These are phyloP conservation scores for Drosophila ironensis DNA, from an alignment of 1,140 invertebrate species.

Conservation along the genomic window DNA sequence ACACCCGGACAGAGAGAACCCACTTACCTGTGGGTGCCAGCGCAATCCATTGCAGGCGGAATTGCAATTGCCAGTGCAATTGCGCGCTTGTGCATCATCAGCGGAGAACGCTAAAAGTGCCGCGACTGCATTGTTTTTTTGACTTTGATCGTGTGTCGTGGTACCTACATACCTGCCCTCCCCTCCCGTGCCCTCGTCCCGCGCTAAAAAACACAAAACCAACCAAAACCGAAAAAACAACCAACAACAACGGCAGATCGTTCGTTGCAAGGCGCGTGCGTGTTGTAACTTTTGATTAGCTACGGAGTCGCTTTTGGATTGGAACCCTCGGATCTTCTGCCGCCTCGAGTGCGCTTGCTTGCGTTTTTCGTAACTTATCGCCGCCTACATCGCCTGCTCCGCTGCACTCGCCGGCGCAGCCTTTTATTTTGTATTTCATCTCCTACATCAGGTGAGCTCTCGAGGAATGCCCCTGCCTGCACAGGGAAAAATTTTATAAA, in stretches of 20 bases:
- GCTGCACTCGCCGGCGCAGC: conserved; percentile 4
- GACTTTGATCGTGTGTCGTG: conserved; percentile 62
- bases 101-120: conserved; percentile 60
- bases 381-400: conserved; percentile 55
- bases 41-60: conserved; percentile 15
- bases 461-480: conserved; percentile 28
- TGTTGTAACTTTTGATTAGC: conserved; percentile 77
- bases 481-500: not conserved
- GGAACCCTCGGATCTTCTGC: conserved; percentile 38
- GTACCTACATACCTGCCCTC: not conserved
- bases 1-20: conserved; percentile 3
- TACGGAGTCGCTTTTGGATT: conserved; percentile 14
- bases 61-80: too few relatives aligned
- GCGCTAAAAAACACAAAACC: not conserved
- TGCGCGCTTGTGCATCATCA: conserved; percentile 38
- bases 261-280: conserved; percentile 56
- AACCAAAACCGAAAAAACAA: not conserved
- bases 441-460: conserved; percentile 49
- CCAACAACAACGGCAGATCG: too few relatives aligned
- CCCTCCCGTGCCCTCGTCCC: not conserved
- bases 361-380: conserved; percentile 63
- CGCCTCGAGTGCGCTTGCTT: conserved; percentile 45
- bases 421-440: conserved; percentile 20
- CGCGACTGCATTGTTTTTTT: conserved; percentile 67
- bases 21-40: conserved; percentile 24